Percentiles rank a stretch among this genome's conserved stretches.
Conservation (phyloP, 1,140 invertebrate species). For the Acromyrmex charruanus region DNA sequence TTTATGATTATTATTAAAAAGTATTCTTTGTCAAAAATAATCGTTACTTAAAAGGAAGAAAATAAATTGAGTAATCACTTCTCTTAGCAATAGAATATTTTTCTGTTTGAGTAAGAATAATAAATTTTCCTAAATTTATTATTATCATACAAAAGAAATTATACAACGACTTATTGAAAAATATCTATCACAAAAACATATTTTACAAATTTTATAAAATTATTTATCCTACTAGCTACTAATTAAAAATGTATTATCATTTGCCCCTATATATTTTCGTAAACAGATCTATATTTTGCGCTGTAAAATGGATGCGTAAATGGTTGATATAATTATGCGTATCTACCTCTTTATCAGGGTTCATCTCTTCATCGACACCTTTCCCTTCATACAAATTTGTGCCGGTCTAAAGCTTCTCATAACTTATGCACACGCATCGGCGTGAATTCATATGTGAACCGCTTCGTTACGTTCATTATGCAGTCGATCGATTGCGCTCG, state of each 20-base stretch:
- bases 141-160: neutral
- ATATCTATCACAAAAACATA: neutral
- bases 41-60: no score
- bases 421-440: constrained; percentile 16
- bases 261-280: neutral
- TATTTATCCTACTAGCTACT: neutral
- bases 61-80: no score
- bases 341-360: neutral
- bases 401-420: neutral
- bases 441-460: constrained; percentile 16
- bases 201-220: neutral
- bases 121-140: neutral
- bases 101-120: neutral
- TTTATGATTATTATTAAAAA: no score
- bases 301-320: neutral
- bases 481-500: constrained; percentile 40
- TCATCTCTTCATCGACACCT: neutral
- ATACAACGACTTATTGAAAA: neutral
- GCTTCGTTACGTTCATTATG: constrained; percentile 49
- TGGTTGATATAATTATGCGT: neutral
- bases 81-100: no score
- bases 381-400: constrained; percentile 19
- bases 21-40: no score
- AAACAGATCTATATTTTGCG: neutral
- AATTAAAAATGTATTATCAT: neutral